Evolutionary conservation across 2,888 invertebrate genomes (phyloP), one percentile per base, ranked within the genome.

Genomic region (Selenia dentaria): DNA sequence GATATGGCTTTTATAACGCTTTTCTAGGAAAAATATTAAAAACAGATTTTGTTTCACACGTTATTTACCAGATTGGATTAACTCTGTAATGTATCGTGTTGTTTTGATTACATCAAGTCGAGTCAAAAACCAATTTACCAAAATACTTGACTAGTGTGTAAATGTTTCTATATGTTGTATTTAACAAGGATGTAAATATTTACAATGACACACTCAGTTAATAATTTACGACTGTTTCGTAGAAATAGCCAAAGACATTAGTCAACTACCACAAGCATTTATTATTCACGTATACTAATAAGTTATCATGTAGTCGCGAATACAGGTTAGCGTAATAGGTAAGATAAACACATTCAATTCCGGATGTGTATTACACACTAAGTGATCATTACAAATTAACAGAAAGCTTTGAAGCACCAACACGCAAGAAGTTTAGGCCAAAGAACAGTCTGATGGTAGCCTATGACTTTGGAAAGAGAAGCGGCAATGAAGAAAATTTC

Each of bases 391-490:
- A 42, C 35, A 49, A 44, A 43, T 48, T 49, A 39, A 55, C 57
- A 38, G 37, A 51, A 55, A 55, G 54, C 62, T 72, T 59, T 57
- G 73, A 65, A 34, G 57, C 61, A 12, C 66, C 70, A 18, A 39
- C 60, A 26, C 72, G 67, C 50, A 79, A 68, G 70, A 77, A 64
- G 62, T 88, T 79, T 67, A 76, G 72, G 41, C 84, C 85, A 35
- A 83, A 80, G 64, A 73, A 65, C 54, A 70, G 72, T 22, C 59
- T 84, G 54, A 75, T 83, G 81, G 78, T 80, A 45, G 86, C 84
- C 14, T 54, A 70, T 42, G 79, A 77, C 60, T 87, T 84, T 68
- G 89, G 88, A 51, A 89, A 89, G 74, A 65, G 88, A 54, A 79
- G 73, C 71, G 74, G 67, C 75, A 72, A 69, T 50, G 79, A 79